Base-by-base conservation (phyloP, 2,113 vertebrate genomes). In the Gopherus evgoodei region DNA sequence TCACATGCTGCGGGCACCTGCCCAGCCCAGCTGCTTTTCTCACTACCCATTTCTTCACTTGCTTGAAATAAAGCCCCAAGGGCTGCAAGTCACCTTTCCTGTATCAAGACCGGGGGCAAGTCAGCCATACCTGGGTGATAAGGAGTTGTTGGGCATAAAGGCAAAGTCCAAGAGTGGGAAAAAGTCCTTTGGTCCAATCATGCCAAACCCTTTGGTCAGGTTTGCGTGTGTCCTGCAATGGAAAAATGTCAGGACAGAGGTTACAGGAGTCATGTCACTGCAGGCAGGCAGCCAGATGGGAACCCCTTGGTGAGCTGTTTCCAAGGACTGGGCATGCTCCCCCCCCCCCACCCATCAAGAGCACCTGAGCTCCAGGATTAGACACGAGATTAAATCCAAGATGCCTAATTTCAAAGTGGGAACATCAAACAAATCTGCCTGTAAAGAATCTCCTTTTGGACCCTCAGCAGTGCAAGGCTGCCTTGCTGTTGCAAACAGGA, bases 101-200 rank as follows among this genome's bases (percentile, higher is more conserved):
- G 50, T 50, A 31, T 5, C 4, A 19, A 29, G 14, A 17, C 2
- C 12, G 27, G 5, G 24, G 14, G 29, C 49, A 69, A 16, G 11
- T 11, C 24, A 50, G 2, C 12, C 3, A 0, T 98, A 99, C 99
- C 99, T 99, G 94, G 98, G 65, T 0, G 99, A 96, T 72, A 99
- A 98, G 0, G 99, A 99, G 82, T 99, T 99, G 98, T 99, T 99
- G 83, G 99, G 99, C 99, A 99, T 99, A 97, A 99, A 99, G 91
- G 99, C 99, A 3, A 99, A 99, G 97, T 99, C 99, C 96, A 99
- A 98, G 8, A 99, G 97, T 2, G 99, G 99, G 94, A 99, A 99
- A 93, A 99, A 99, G 86, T 99, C 99, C 97, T 99, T 99, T 10
- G 99, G 99, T 35, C 99, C 99, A 59, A 99, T 98, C 98, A 99